phyloP scores from a whole-genome alignment of 2,113 vertebrate species.

The Grus americana region DNA sequence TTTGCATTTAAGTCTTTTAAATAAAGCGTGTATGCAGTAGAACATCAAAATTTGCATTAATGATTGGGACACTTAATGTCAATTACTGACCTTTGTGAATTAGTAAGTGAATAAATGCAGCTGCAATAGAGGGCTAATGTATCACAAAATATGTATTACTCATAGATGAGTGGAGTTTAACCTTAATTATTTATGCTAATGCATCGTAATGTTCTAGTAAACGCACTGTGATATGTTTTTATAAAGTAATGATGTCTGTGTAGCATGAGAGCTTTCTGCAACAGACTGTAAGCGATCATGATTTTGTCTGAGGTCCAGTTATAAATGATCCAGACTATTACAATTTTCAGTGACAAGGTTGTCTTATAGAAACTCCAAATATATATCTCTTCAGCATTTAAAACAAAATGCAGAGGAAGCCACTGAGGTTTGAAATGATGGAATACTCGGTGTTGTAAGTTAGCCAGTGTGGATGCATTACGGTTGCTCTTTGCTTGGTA shows the following conservation, averaged over 20 bases:
- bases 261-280: neutral
- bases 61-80: neutral
- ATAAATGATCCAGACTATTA: neutral
- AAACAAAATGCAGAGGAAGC: neutral
- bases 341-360: neutral
- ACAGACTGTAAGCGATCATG: neutral
- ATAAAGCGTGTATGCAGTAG: neutral
- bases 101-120: neutral
- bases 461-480: neutral
- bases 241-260: neutral
- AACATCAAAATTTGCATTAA: neutral
- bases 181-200: slow-evolving; percentile 25
- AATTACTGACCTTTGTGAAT: neutral
- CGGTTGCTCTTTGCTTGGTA: neutral
- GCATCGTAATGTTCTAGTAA: neutral
- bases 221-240: neutral
- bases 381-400: neutral
- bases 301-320: neutral
- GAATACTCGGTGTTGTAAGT: neutral
- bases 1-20: neutral
- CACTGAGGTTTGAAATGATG: neutral
- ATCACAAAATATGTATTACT: neutral
- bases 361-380: neutral
- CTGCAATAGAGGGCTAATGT: neutral
- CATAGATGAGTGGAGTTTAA: neutral